Base-by-base conservation (phyloP, 2,797 vertebrate species). In the Lepus oiostolus region DNA sequence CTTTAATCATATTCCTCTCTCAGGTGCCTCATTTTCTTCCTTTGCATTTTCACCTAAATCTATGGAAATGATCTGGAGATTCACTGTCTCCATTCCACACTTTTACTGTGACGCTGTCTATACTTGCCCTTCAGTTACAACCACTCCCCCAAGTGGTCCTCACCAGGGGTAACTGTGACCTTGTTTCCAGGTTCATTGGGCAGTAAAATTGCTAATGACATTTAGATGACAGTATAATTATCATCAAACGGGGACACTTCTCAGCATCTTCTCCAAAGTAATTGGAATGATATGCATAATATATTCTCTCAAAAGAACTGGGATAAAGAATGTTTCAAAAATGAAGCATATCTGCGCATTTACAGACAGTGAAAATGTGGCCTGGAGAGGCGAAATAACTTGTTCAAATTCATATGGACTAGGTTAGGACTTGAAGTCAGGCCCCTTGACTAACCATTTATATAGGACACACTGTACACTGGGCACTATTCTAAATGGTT, bases 21-120 rank as follows among this genome's bases (percentile, higher is more conserved):
- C 80, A 17, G 54, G n/a, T 32, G 21, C 38, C 70, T 87, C 10
- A 4, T n/a, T 42, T 77, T 65, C 19, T 17, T 87, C 70, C 70
- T 87, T 16, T 47, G 12, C 0, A 0, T 35, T 17, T 30, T 9
- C 11, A n/a, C 19, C 17, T 24, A 24, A 28, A 22, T 80, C 74
- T 16, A 4, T 4, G 30, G 32, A 13, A 67, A 5, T 19, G 1
- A 6, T 28, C 19, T 60, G 22, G 58, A 72, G 14, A 32, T 8
- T 47, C 11, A 21, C 9, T 0, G 0, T 58, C 81, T 85, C 9
- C 2, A 0, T 58, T 6, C 42, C 72, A 0, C 0, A 9, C n/a
- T 32, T 63, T 84, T 21, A 5, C 35, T 38, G 32, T 1, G 21
- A 79, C 26, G 52, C 14, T 9, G 12, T 38, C 60, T 35, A 2